Percentiles rank a stretch among this genome's conserved stretches.
These are phyloP conservation scores for Halcyon badia DNA, from an alignment of 2,797 vertebrate genomes.

Conservation along the genomic window DNA sequence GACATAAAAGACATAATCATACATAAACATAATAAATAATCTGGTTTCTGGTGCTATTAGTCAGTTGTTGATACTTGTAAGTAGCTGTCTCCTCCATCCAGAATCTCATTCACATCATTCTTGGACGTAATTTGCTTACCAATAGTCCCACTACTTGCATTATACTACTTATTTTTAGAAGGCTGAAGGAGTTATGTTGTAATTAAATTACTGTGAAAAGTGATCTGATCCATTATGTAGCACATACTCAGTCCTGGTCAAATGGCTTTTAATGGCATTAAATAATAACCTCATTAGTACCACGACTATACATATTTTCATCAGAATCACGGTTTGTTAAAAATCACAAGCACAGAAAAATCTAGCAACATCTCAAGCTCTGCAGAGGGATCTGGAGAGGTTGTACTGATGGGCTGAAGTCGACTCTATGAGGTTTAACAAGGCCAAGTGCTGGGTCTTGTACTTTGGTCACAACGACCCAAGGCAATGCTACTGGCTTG, in stretches of 20 bases:
- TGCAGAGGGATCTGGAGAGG: too few species aligned
- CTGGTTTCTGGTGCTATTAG: not conserved
- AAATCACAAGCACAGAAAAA: not conserved
- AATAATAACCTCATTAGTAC: not conserved
- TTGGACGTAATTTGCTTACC: not conserved
- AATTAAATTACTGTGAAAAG: slow-evolving; percentile 15
- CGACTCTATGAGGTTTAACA: too few species aligned
- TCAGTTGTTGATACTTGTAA: not conserved
- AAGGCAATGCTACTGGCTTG: too few species aligned
- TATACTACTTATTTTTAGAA: slow-evolving; percentile 47
- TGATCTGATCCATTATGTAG: slow-evolving; percentile 1
- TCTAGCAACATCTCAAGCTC: not conserved
- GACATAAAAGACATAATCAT: not conserved
- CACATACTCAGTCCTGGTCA: not conserved
- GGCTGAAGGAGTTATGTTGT: slow-evolving; percentile 5
- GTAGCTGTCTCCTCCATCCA: not conserved
- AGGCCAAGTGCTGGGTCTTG: too few species aligned
- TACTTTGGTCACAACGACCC: too few species aligned
- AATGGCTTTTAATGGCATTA: slow-evolving; percentile 10
- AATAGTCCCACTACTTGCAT: not conserved
- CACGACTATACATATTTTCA: not conserved
- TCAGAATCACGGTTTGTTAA: not conserved
- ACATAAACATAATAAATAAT: not conserved
- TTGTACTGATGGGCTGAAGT: too few species aligned
- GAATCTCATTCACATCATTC: not conserved